phyloP scores from a whole-genome alignment of 2,888 invertebrate genomes.

The Lymantria monacha region DNA sequence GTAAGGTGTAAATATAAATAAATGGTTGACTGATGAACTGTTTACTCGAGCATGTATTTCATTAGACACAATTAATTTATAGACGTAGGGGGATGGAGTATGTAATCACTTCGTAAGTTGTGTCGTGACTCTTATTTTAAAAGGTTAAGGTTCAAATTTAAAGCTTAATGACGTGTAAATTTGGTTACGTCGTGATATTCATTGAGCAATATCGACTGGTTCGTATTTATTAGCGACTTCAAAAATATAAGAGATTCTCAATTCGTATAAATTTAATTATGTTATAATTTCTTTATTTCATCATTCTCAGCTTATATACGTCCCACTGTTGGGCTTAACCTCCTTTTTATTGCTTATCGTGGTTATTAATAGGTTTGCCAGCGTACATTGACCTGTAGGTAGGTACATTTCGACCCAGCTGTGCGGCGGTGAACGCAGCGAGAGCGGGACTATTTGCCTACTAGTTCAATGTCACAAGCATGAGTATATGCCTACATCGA shows the following conservation, averaged over 20 bases:
- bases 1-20: slow-evolving; percentile 13
- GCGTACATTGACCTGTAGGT: too few relatives aligned
- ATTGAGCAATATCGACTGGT: slow-evolving; percentile 23
- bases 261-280: neutral
- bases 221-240: slow-evolving; percentile 18
- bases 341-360: too few relatives aligned
- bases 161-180: slow-evolving; percentile 7
- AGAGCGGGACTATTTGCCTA: too few relatives aligned
- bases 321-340: too few relatives aligned
- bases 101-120: slow-evolving; percentile 29
- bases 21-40: slow-evolving; percentile 20
- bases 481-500: too few relatives aligned
- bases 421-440: too few relatives aligned
- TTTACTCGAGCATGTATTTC: slow-evolving; percentile 49
- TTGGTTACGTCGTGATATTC: slow-evolving; percentile 27
- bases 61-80: slow-evolving; percentile 67
- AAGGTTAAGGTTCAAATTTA: slow-evolving; percentile 19
- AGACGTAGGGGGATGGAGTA: slow-evolving; percentile 31
- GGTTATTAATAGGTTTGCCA: too few relatives aligned
- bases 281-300: too few relatives aligned
- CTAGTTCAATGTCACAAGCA: too few relatives aligned
- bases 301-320: too few relatives aligned
- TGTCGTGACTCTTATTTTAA: slow-evolving; percentile 17
- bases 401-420: too few relatives aligned
- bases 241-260: neutral